These are phyloP conservation scores for Dipodomys ordii DNA, from an alignment of 2,113 vertebrate species.

Conservation along the genomic window DNA sequence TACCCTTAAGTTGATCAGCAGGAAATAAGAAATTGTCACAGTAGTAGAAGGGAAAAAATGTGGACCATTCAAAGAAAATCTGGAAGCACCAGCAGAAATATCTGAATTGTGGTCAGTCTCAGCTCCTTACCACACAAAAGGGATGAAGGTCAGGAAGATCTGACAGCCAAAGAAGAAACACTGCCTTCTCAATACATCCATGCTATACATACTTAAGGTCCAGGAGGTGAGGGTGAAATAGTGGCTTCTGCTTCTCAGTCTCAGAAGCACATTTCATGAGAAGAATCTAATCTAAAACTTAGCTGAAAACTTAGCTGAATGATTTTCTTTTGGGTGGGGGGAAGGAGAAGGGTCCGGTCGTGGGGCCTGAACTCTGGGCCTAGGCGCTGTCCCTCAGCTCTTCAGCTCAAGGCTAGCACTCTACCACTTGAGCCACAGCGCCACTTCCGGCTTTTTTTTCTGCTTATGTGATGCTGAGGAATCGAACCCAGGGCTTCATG, in stretches of 20 bases:
- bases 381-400: no score
- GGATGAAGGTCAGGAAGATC: background rate
- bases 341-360: no score
- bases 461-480: no score
- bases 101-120: background rate
- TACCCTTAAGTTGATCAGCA: constrained; percentile 10
- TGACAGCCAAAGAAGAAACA: background rate
- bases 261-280: background rate
- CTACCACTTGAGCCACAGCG: no score
- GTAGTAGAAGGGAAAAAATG: background rate
- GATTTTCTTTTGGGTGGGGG: no score
- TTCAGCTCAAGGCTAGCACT: no score
- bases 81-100: background rate
- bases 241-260: background rate
- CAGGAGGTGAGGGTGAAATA: background rate
- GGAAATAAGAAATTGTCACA: background rate
- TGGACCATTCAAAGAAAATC: background rate
- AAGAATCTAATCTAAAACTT: background rate
- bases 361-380: no score
- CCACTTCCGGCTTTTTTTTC: no score
- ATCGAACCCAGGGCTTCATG: no score
- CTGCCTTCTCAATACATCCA: background rate
- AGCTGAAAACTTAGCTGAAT: background rate
- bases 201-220: background rate
- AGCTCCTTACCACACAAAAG: background rate